phyloP scores from a whole-genome alignment of 2,888 invertebrate species.

The Carpatolechia fugitivella region DNA sequence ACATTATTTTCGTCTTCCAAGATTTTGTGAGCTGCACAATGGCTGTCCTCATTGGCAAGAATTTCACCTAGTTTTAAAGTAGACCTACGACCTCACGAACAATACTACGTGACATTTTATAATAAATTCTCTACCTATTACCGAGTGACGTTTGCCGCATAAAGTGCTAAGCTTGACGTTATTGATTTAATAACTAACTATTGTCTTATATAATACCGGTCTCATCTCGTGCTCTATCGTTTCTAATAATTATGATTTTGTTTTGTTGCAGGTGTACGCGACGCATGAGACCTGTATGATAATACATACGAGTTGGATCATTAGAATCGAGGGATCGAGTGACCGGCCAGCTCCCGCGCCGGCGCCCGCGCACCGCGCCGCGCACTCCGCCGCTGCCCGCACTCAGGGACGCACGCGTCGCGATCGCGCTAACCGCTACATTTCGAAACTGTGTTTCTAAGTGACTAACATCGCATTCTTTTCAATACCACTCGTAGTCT shows the following conservation, averaged over 20 bases:
- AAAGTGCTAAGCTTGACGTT: no score
- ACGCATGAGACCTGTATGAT: slow-evolving; percentile 26
- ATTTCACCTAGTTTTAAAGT: slow-evolving; percentile 3
- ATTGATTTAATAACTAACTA: no score
- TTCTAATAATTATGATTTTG: slow-evolving; percentile 8
- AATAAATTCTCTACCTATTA: no score
- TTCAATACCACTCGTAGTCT: slow-evolving; percentile 33
- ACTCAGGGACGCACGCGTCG: slow-evolving; percentile 44
- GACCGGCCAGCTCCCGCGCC: slow-evolving; percentile 43
- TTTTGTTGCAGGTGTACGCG: slow-evolving; percentile 22
- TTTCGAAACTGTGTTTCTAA: slow-evolving; percentile 36
- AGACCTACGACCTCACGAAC: background rate
- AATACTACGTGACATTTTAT: background rate
- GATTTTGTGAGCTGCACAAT: background rate
- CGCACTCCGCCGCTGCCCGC: slow-evolving; percentile 55
- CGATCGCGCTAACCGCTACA: slow-evolving; percentile 24
- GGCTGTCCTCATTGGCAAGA: background rate
- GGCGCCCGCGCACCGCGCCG: slow-evolving; percentile 30
- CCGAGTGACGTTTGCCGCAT: no score
- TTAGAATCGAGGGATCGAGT: slow-evolving; percentile 56
- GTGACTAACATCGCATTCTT: slow-evolving; percentile 18
- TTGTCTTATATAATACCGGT: background rate
- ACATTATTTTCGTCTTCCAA: background rate
- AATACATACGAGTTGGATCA: slow-evolving; percentile 31
- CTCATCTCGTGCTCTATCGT: background rate